These are phyloP conservation scores for Thamnaconus septentrionalis DNA, from an alignment of 2,113 vertebrate species.

Conservation along the genomic window DNA sequence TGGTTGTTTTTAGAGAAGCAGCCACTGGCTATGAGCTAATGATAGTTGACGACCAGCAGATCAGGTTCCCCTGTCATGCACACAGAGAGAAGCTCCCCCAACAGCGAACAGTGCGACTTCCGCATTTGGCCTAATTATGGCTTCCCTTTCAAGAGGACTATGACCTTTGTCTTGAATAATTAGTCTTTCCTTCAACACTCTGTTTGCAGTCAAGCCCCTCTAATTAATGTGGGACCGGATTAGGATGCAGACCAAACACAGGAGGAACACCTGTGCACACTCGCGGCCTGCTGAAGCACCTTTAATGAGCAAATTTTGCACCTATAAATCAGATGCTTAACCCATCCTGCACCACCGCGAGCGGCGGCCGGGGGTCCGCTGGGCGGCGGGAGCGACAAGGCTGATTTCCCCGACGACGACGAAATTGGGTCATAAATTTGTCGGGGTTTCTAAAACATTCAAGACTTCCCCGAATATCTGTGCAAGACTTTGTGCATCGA, in stretches of 20 bases:
- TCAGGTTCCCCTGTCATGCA: no score
- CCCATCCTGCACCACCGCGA: slow-evolving; percentile 19
- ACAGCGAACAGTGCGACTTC: slow-evolving; percentile 42
- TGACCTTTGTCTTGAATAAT: slow-evolving; percentile 54
- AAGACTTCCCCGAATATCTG: slow-evolving; percentile 30
- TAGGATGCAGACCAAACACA: slow-evolving; percentile 50
- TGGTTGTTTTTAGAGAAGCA: no score
- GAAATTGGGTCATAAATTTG: slow-evolving; percentile 61
- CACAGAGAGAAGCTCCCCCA: slow-evolving; percentile 30
- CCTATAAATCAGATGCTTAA: slow-evolving; percentile 45
- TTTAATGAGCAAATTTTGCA: slow-evolving; percentile 47
- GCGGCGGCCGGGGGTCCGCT: slow-evolving; percentile 38
- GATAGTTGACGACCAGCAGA: no score
- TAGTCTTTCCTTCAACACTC: slow-evolving; percentile 22
- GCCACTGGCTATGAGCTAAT: no score
- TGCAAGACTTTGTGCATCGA: slow-evolving; percentile 33
- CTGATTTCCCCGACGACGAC: slow-evolving; percentile 26
- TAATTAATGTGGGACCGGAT: slow-evolving; percentile 64
- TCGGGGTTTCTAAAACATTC: slow-evolving; percentile 38
- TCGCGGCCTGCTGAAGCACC: slow-evolving; percentile 24
- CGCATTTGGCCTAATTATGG: slow-evolving; percentile 73
- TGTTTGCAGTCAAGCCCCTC: slow-evolving; percentile 41
- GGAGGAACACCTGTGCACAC: slow-evolving; percentile 10
- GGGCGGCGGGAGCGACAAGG: slow-evolving; percentile 53
- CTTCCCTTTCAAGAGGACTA: slow-evolving; percentile 38